Base-by-base conservation (phyloP, 37 sponge, comb jelly and placozoan species). In the Axinella damicornis region DNA sequence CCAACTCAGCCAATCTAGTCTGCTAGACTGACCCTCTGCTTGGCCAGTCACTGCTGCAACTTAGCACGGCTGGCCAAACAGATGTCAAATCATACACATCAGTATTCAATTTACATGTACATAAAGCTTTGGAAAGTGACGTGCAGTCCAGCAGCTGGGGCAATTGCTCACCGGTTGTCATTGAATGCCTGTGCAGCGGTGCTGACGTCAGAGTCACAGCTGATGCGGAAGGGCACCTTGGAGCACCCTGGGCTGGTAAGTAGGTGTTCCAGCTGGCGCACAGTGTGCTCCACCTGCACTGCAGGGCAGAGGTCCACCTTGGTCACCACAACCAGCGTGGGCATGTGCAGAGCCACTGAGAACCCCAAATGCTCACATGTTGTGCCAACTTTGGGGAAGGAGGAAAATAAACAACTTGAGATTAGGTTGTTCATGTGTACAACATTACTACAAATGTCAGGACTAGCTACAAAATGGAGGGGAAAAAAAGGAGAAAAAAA, bases 331-430 rank as follows among this genome's bases (percentile, higher is more conserved):
- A 99, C 91, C 81, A 92, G 92, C 2, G 83, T 87, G 17, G 94
- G 92, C 32, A 99, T 87, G 9, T 85, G 46, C 79, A 99, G 77
- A 12, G 99, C 97, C 41, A 91, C 75, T 15, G 96, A 83, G 52
- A 92, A 93, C 16, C 95, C 88, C 41, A 97, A 79, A 69, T 99
- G 99, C 5, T 95, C 94, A 53, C 90, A 71, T n/a, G 96, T 85
- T 77, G 99, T 97, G 16, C 84, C 97, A 64, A 90, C 96, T 97
- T 62, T 2, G 63, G 11, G 2, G 27, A 28, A 62, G 27, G 6
- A 62, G 63, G 11, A 27, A 24, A 62, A 24, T 28, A 9, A 62
- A 62, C 27, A 2, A 62, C 6, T 2, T 13, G 27, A 9, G n/a
- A 27, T 62, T 62, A 9, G n/a, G 12, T 5, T 62, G 63, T 27